Base-by-base conservation (phyloP, 2,797 vertebrate genomes). In the Yasuhikotakia modesta region DNA sequence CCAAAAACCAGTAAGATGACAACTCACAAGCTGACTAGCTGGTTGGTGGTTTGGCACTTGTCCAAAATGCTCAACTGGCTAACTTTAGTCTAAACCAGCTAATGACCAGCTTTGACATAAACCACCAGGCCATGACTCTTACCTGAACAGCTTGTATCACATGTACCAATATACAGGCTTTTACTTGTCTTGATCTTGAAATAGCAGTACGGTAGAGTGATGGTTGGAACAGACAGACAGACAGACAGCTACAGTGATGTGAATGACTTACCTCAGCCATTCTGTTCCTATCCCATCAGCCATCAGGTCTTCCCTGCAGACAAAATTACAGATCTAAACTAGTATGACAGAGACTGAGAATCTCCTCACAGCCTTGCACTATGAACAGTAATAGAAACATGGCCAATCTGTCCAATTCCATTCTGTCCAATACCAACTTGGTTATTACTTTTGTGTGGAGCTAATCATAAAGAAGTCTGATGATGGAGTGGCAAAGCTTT, bases 291-390 rank as follows among this genome's bases (percentile, higher is more conserved):
- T 50, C n/a, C 46, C 61, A 75, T 75, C 32, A 75, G 78, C 80
- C 82, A 78, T 78, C 76, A 80, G 63, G 66, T 58, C 17, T 22
- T 67, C 13, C 19, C 32, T 71, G 32, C 48, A 78, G 64, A 70
- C 78, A 76, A 68, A 46, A 66, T 65, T 64, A 76, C 64, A 45
- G 79, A 76, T 79, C 79, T 61, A 78, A 77, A 77, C 53, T 13
- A 32, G 32, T 64, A 66, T 60, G 77, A 80, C 48, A 78, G 73
- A 81, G 79, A 72, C 24, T 72, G 57, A 71, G 60, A 50, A 81
- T 58, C 78, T 45, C 61, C 70, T 73, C 57, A 76, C 60, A 60
- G 73, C 68, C 55, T 68, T 57, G 68, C 32, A 39, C 24, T 73
- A 72, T 70, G 77, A 76, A 68, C 57, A 10, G 53, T 75, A 80